phyloP scores from a whole-genome alignment of 2,797 vertebrate species.

The Chaenodraco wilsoni region DNA sequence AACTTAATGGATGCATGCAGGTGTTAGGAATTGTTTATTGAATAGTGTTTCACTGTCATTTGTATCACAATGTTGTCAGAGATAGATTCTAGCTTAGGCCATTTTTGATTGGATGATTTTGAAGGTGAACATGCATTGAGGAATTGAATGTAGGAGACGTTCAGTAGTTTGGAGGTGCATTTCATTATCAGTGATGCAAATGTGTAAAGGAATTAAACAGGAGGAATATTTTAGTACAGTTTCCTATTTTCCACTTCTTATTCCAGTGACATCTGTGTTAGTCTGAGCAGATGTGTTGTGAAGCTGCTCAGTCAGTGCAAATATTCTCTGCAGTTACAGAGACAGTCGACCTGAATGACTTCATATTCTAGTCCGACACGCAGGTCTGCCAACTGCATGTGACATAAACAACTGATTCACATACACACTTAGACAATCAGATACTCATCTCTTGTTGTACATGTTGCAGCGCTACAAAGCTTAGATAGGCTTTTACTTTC shows the following conservation, averaged over 20 bases:
- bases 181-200: not conserved
- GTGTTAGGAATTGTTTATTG: conserved; percentile 21
- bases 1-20: conserved; percentile 59
- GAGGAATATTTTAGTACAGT: not conserved
- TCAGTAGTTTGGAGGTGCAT: not conserved
- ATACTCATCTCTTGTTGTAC: not conserved
- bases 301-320: conserved; percentile 30
- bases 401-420: conserved; percentile 46
- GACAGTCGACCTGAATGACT: conserved; percentile 53
- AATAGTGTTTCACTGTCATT: not conserved
- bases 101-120: not conserved
- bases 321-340: conserved; percentile 52
- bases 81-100: not conserved
- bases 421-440: not conserved
- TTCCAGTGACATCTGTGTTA: conserved; percentile 10
- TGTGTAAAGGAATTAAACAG: not conserved
- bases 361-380: conserved; percentile 38
- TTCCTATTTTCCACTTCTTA: conserved; percentile 7
- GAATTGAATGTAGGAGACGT: too few species aligned
- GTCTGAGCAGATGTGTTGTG: conserved; percentile 29
- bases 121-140: not conserved
- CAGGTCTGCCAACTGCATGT: conserved; percentile 47
- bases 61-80: conserved; percentile 1
- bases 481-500: not conserved
- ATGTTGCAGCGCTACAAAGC: not conserved